Percentiles rank a stretch among this genome's conserved stretches.
Evolutionary conservation across 2,113 vertebrate species (phyloP).

Genomic region (Muntiacus muntjak): DNA sequence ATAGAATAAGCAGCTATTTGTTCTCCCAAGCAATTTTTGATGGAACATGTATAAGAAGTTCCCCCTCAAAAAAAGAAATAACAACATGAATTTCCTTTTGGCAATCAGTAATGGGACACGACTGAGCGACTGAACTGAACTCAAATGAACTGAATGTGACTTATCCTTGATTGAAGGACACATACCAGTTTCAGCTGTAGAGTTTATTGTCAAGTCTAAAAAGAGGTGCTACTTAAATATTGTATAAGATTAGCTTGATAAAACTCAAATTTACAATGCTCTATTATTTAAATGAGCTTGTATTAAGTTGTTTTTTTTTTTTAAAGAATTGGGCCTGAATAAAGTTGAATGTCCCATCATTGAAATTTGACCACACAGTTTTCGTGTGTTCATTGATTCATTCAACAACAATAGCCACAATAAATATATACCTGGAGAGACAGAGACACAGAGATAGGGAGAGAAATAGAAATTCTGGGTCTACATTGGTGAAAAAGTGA

Average conservation of each 20-base stretch:
- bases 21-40: background rate
- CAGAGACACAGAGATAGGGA: background rate
- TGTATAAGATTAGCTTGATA: background rate
- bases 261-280: conserved; percentile 13
- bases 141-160: background rate
- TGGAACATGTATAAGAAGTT: background rate
- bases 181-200: background rate
- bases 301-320: background rate
- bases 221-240: background rate
- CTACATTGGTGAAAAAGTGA: background rate
- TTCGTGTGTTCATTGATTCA: background rate
- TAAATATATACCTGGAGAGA: background rate
- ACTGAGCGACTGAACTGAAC: too few species aligned
- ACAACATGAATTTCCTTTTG: background rate
- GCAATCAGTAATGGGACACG: background rate
- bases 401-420: background rate
- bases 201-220: background rate
- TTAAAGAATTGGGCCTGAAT: background rate
- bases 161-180: background rate
- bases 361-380: background rate
- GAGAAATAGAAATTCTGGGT: background rate
- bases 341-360: background rate
- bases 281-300: background rate
- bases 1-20: conserved; percentile 38
- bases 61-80: background rate